Conservation (phyloP, 2,888 invertebrate species). For the Chloromyia formosa region DNA sequence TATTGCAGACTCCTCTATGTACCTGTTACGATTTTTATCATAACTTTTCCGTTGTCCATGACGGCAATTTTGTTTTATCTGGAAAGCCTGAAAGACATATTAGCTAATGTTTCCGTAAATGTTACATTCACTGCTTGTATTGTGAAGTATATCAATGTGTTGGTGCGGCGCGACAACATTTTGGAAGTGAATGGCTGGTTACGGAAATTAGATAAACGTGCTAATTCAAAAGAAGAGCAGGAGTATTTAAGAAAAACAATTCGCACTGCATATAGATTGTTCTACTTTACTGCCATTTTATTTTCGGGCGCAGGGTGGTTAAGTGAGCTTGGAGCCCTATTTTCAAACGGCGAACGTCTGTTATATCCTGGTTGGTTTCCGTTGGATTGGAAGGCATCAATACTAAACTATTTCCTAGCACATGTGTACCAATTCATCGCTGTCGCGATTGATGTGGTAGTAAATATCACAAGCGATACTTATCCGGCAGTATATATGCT, state of each 20-base stretch:
- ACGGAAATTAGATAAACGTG: conserved; percentile 53
- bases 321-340: not conserved
- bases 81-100: conserved; percentile 54
- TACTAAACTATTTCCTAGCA: not conserved
- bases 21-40: conserved; percentile 53
- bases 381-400: conserved; percentile 4
- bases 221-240: conserved; percentile 52
- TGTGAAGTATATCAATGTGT: conserved; percentile 58
- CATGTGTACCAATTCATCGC: conserved; percentile 15
- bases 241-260: conserved; percentile 51
- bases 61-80: conserved; percentile 58
- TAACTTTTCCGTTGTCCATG: conserved; percentile 57
- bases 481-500: conserved; percentile 15
- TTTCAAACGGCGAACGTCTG: not conserved
- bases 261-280: conserved; percentile 51
- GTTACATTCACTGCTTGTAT: conserved; percentile 58
- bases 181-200: conserved; percentile 53
- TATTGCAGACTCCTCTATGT: conserved; percentile 49
- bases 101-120: conserved; percentile 59
- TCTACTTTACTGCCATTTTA: conserved; percentile 55
- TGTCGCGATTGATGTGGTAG: not conserved
- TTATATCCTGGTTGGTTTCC: conserved; percentile 42
- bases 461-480: conserved; percentile 19
- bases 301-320: conserved; percentile 48
- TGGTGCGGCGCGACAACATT: conserved; percentile 55